Percentiles rank a stretch among this genome's conserved stretches.
Evolutionary conservation across 2,797 vertebrate species (phyloP).

Genomic region (Chiroxiphia lanceolata): DNA sequence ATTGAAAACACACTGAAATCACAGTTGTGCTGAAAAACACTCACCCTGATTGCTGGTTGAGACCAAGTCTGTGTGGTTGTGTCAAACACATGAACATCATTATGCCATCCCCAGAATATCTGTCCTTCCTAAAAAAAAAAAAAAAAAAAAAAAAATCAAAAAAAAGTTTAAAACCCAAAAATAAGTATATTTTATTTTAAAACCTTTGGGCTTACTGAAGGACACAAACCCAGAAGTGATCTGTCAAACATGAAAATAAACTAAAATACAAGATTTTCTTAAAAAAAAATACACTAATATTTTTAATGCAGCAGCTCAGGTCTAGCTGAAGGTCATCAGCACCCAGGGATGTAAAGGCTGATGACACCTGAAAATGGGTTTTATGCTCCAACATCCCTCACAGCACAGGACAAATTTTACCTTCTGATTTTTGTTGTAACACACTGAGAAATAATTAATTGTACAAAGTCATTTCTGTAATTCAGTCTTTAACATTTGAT

Average conservation of each 20-base stretch:
- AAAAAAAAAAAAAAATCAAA: too few species aligned
- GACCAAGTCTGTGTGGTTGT: constrained; percentile 82
- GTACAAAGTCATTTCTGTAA: background rate
- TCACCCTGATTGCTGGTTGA: constrained; percentile 84
- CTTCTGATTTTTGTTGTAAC: background rate
- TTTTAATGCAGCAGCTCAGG: background rate
- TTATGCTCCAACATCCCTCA: background rate
- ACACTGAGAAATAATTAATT: background rate
- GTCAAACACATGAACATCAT: constrained; percentile 92
- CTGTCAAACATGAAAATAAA: background rate
- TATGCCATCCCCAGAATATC: constrained; percentile 95
- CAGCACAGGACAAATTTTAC: background rate
- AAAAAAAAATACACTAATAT: background rate
- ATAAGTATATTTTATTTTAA: background rate
- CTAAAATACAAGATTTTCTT: background rate
- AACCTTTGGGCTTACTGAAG: background rate
- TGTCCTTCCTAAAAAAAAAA: constrained; percentile 81
- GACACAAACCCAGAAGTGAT: background rate
- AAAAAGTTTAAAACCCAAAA: background rate
- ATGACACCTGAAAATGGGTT: background rate
- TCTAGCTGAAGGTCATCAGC: background rate
- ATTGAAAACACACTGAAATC: background rate
- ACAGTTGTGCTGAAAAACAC: background rate
- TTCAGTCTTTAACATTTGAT: background rate
- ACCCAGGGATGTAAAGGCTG: background rate